Evolutionary conservation across 2,797 vertebrate genomes (phyloP).

Genomic region (Micrastur ruficollis): DNA sequence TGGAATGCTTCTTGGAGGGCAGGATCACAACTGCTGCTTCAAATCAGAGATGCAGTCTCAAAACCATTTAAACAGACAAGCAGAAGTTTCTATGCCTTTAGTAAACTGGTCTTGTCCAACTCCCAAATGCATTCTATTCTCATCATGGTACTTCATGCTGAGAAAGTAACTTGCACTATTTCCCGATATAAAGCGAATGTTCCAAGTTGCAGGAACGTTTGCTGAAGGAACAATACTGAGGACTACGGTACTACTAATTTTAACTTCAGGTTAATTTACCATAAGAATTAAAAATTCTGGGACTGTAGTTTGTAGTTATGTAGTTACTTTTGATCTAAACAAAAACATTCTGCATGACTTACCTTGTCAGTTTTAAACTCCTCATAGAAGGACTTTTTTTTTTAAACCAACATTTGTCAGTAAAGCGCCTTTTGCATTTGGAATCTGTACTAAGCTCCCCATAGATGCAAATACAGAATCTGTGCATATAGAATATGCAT

Average conservation of each 20-base stretch:
- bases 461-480: background rate
- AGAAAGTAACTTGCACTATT: background rate
- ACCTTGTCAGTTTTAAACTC: background rate
- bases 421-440: background rate
- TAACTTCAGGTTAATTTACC: background rate
- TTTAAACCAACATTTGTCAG: background rate
- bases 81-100: background rate
- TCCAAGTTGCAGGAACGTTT: background rate
- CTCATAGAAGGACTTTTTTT: background rate
- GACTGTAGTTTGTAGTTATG: background rate
- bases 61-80: background rate
- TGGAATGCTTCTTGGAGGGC: background rate
- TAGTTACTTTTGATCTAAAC: background rate
- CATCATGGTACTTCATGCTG: fast-evolving
- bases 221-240: background rate
- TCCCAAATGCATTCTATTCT: background rate
- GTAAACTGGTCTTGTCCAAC: background rate
- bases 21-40: background rate
- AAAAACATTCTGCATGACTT: background rate
- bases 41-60: background rate
- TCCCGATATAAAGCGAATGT: background rate
- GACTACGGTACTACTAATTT: background rate
- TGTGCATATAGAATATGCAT: background rate
- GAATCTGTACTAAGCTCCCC: background rate
- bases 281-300: background rate